Base-by-base conservation (phyloP, 2,888 invertebrate species). In the Cephus pygmeus region DNA sequence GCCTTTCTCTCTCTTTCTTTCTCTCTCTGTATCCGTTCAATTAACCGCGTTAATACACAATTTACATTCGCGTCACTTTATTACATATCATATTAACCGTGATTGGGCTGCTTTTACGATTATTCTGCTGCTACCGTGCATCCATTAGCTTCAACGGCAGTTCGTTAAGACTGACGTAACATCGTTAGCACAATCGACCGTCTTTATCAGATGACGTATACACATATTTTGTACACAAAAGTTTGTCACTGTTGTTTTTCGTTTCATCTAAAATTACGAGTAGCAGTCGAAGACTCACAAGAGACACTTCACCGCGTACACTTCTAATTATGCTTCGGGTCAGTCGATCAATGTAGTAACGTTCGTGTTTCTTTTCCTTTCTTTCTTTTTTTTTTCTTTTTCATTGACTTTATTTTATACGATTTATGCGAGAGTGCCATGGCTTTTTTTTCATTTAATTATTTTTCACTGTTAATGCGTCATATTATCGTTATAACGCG, bases 21-120 rank as follows among this genome's bases (percentile, higher is more conserved):
- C 23, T 40, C 2, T 4, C 2, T 56, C 9, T 23, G 2, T 56
- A 9, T 23, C 56, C 56, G 9, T 56, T 56, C 56, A 9, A 23
- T 23, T 56, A 9, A 23, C 23, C 56, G 56, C 56, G 23, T 56
- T 23, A 23, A 83, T 84, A 85, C 84, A 86, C 81, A 86, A 86
- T 85, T 86, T 85, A 87, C 85, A 87, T 84, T 79, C 79, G 79
- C 81, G 81, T 82, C 82, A 84, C 83, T 81, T 79, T 80, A 81
- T 36, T 34, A 23, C 56, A 56, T 56, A 56, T 56, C 56, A 9
- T 56, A 56, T 56, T 56, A 56, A 56, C 23, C 23, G 23, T 9
- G 56, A 56, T 56, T 9, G 23, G 56, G 9, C 23, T 56, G 56
- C 56, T 23, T 9, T 23, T 23, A 15, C 23, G 56, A 23, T 56